Percentiles rank a stretch among this genome's conserved stretches.
These are phyloP conservation scores for Rambutsinella grinnellia DNA, from an alignment of 2,888 invertebrate species.

Conservation along the genomic window DNA sequence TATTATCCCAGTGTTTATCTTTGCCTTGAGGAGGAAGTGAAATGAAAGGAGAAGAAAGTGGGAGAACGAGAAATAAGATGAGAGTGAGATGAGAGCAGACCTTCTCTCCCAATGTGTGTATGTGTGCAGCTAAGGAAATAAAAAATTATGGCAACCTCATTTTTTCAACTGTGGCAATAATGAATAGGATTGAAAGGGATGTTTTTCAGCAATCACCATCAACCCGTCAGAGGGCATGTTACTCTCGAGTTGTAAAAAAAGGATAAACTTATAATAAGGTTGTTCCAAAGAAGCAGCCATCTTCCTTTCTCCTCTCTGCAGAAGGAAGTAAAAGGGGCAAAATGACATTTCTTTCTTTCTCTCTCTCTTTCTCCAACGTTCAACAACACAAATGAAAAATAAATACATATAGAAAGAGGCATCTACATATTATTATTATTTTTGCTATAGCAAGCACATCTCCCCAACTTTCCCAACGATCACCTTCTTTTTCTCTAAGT, in stretches of 20 bases:
- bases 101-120: no score
- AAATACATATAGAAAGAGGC: slow-evolving; percentile 33
- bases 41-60: slow-evolving; percentile 44
- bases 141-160: slow-evolving; percentile 57
- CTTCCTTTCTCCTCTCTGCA: slow-evolving; percentile 2
- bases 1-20: slow-evolving; percentile 52
- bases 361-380: neutral
- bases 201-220: slow-evolving; percentile 58
- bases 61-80: slow-evolving; percentile 12
- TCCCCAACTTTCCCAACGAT: no score
- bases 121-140: slow-evolving; percentile 51
- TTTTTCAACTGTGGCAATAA: slow-evolving; percentile 57
- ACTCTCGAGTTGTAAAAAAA: slow-evolving; percentile 40
- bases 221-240: slow-evolving; percentile 57
- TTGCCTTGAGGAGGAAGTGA: slow-evolving; percentile 46
- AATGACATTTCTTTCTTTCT: neutral
- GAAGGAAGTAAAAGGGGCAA: slow-evolving; percentile 4
- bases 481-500: no score
- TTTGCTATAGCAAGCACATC: no score
- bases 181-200: slow-evolving; percentile 58
- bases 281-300: no score
- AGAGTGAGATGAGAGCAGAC: slow-evolving; percentile 8
- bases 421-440: no score
- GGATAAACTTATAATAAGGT: slow-evolving; percentile 40
- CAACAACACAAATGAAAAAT: slow-evolving; percentile 27